Evolutionary conservation across 2,888 invertebrate species (phyloP).

Genomic region (Villa cingulata): DNA sequence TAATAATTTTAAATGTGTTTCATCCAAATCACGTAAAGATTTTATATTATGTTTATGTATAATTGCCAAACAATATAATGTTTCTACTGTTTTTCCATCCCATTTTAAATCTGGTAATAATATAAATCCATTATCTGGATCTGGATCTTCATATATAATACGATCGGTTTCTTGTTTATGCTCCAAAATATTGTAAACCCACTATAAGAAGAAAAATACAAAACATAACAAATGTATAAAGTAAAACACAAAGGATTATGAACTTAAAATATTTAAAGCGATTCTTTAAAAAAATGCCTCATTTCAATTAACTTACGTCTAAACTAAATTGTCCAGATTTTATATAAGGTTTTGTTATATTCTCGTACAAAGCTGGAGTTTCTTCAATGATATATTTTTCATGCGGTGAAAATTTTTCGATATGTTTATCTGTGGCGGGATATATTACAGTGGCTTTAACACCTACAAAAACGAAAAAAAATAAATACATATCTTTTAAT

Average conservation of each 20-base stretch:
- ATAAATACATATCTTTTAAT: neutral
- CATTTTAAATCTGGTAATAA: slow-evolving; percentile 92
- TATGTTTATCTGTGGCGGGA: slow-evolving; percentile 87
- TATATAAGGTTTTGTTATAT: slow-evolving; percentile 64
- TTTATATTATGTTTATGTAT: slow-evolving; percentile 57
- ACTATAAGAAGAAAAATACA: slow-evolving; percentile 41
- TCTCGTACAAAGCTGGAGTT: slow-evolving; percentile 66
- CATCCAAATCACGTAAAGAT: slow-evolving; percentile 72
- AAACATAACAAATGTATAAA: neutral
- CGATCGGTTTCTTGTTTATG: slow-evolving; percentile 82
- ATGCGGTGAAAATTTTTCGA: slow-evolving; percentile 70
- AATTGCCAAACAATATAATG: slow-evolving; percentile 75
- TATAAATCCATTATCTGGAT: slow-evolving; percentile 67
- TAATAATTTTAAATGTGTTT: slow-evolving; percentile 63
- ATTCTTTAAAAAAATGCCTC: too few relatives aligned
- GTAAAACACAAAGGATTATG: too few relatives aligned
- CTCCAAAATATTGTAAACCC: slow-evolving; percentile 93
- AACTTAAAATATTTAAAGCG: too few relatives aligned
- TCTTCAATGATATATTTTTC: slow-evolving; percentile 66
- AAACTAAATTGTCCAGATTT: slow-evolving; percentile 59
- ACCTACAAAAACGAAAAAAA: slow-evolving; percentile 40
- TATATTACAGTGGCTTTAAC: slow-evolving; percentile 81
- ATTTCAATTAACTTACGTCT: slow-evolving; percentile 58
- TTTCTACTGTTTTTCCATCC: slow-evolving; percentile 65
- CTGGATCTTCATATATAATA: slow-evolving; percentile 66